Evolutionary conservation across 2,888 invertebrate species (phyloP).

Genomic region (Leptinotarsa juncta): DNA sequence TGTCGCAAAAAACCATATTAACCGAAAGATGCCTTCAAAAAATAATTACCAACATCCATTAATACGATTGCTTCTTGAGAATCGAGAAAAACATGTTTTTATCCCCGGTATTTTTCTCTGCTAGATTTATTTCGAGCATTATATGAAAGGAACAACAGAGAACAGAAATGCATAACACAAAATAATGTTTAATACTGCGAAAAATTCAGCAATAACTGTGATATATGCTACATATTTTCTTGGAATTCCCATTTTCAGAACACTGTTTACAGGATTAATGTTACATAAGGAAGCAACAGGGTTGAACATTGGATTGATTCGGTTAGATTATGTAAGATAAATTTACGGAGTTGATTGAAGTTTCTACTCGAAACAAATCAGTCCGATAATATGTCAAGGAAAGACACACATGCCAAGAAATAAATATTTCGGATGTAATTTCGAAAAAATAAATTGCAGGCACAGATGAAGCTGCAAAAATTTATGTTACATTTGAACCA

Average conservation of each 20-base stretch:
- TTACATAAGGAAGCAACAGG: neutral
- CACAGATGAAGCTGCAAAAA: too few species aligned
- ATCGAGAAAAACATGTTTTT: conserved; percentile 25
- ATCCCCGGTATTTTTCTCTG: neutral
- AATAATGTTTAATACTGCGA: conserved; percentile 41
- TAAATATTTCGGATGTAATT: too few species aligned
- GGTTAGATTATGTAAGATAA: neutral
- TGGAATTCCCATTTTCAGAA: neutral
- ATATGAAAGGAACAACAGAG: conserved; percentile 18
- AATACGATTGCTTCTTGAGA: conserved; percentile 23
- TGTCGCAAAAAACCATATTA: conserved; percentile 17
- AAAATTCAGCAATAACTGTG: conserved; percentile 40
- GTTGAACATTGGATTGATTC: neutral
- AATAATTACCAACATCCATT: conserved; percentile 26
- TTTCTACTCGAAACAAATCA: too few species aligned
- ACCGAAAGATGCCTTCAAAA: conserved; percentile 16
- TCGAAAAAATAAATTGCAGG: too few species aligned
- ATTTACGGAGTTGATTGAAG: too few species aligned
- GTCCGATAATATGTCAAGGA: too few species aligned
- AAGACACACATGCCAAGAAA: too few species aligned
- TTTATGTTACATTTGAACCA: too few species aligned
- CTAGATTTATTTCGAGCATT: conserved; percentile 14
- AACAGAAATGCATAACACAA: conserved; percentile 35
- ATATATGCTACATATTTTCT: conserved; percentile 27
- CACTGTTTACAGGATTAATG: neutral